Percentiles rank a stretch among this genome's conserved stretches.
phyloP scores from a whole-genome alignment of 2,888 invertebrate genomes.

The Leptopilina syphax region DNA sequence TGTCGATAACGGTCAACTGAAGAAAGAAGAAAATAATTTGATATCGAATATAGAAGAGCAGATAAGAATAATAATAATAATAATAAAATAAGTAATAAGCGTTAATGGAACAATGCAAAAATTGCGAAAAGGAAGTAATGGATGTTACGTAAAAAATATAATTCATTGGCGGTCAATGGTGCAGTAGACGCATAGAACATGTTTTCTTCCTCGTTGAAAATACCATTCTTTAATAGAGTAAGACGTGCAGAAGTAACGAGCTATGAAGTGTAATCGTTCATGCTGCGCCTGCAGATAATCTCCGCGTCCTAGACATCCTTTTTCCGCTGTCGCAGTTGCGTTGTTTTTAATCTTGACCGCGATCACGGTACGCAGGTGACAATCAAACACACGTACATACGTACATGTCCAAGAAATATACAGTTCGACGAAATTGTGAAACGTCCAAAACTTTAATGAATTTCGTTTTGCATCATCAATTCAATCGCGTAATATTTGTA shows the following conservation, averaged over 20 bases:
- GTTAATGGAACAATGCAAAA: not conserved
- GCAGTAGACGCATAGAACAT: slow-evolving; percentile 9
- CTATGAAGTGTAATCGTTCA: slow-evolving; percentile 24
- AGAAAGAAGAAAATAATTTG: no score
- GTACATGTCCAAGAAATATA: not conserved
- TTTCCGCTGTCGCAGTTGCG: slow-evolving; percentile 15
- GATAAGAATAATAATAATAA: not conserved
- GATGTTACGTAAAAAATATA: slow-evolving; percentile 1
- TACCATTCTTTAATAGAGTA: slow-evolving; percentile 17
- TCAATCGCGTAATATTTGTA: no score
- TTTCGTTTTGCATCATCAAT: no score
- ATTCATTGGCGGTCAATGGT: slow-evolving; percentile 22
- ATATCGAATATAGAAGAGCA: not conserved
- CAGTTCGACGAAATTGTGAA: not conserved
- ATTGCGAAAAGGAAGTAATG: not conserved
- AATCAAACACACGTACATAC: not conserved
- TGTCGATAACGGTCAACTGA: no score
- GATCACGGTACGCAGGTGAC: not conserved
- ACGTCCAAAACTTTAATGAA: slow-evolving; percentile 1
- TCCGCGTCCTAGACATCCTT: slow-evolving; percentile 38
- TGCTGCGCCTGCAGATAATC: slow-evolving; percentile 23
- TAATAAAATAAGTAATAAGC: not conserved
- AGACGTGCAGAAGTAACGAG: slow-evolving; percentile 11
- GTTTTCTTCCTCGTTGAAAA: slow-evolving; percentile 37
- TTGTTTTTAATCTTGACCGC: slow-evolving; percentile 27